Evolutionary conservation across 1,140 invertebrate species (phyloP).

Genomic region (Leptinotarsa texana): DNA sequence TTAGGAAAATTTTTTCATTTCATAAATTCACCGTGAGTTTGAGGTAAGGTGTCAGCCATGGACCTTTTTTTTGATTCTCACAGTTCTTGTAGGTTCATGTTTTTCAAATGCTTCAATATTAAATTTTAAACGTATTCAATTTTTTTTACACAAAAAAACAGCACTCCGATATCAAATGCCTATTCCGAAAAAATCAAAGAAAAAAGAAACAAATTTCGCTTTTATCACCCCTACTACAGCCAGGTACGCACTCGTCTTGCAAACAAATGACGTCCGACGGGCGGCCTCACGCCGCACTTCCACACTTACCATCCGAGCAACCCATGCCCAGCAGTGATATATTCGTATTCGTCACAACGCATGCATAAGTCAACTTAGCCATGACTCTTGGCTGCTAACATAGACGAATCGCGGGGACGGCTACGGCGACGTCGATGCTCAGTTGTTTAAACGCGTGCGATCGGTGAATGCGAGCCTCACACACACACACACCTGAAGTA

Average conservation of each 20-base stretch:
- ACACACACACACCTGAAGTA: not conserved
- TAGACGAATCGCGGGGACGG: constrained; percentile 37
- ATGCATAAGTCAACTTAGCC: constrained; percentile 26
- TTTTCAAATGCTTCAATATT: too few species aligned
- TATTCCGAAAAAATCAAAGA: too few species aligned
- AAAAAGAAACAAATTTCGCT: not conserved
- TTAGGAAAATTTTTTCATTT: too few species aligned
- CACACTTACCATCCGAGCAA: not conserved
- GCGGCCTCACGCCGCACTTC: constrained; percentile 22
- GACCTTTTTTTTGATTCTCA: too few species aligned
- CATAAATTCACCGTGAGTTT: too few species aligned
- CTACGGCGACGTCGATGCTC: constrained; percentile 30
- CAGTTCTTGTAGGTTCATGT: too few species aligned
- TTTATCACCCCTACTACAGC: constrained; percentile 14
- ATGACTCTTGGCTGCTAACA: constrained; percentile 31
- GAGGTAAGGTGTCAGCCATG: too few species aligned
- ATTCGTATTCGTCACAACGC: constrained; percentile 45
- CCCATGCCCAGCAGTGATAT: constrained; percentile 36
- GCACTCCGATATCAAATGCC: too few species aligned
- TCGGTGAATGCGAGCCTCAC: not conserved
- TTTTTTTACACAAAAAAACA: too few species aligned
- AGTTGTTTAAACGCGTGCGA: constrained; percentile 22
- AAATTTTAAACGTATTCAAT: too few species aligned
- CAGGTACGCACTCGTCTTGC: constrained; percentile 19
- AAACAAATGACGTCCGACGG: constrained; percentile 20